A percentile compares a stretch with the other conserved stretches of the same genome.
These are phyloP conservation scores for Ichneumoninae sp. DNA, from an alignment of 2,888 invertebrate genomes.

Conservation along the genomic window DNA sequence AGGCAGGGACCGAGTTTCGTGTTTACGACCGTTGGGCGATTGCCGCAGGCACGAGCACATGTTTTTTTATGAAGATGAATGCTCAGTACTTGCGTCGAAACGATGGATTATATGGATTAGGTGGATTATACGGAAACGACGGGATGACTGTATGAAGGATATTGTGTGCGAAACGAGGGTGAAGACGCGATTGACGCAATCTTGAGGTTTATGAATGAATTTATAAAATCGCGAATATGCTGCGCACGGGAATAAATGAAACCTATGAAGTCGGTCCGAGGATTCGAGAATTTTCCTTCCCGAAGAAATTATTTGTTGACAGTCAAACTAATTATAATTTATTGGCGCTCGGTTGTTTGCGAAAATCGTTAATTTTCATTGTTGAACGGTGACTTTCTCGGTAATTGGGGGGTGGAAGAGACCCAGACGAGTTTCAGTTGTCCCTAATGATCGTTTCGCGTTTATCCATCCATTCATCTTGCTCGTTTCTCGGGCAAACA, in stretches of 20 bases:
- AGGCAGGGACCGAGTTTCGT: too few relatives aligned
- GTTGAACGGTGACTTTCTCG: neutral
- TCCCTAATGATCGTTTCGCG: constrained; percentile 7
- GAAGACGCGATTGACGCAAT: too few relatives aligned
- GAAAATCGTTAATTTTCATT: constrained; percentile 7
- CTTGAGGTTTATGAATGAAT: too few relatives aligned
- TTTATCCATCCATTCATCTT: constrained; percentile 12
- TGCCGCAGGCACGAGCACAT: too few relatives aligned
- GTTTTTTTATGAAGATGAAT: too few relatives aligned
- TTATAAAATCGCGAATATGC: neutral
- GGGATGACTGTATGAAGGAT: too few relatives aligned
- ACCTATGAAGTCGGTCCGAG: neutral
- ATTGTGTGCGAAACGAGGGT: too few relatives aligned
- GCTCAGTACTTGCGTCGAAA: too few relatives aligned
- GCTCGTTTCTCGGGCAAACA: neutral
- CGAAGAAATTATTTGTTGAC: neutral
- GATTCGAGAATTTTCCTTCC: neutral
- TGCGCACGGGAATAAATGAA: neutral
- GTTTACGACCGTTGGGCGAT: too few relatives aligned
- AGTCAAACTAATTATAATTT: neutral
- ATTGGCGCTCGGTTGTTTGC: neutral
- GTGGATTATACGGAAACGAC: too few relatives aligned
- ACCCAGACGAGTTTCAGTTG: neutral
- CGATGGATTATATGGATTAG: too few relatives aligned
- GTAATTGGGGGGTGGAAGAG: neutral